Conservation (phyloP, 2,888 invertebrate species). For the Isotomurus palustris region DNA sequence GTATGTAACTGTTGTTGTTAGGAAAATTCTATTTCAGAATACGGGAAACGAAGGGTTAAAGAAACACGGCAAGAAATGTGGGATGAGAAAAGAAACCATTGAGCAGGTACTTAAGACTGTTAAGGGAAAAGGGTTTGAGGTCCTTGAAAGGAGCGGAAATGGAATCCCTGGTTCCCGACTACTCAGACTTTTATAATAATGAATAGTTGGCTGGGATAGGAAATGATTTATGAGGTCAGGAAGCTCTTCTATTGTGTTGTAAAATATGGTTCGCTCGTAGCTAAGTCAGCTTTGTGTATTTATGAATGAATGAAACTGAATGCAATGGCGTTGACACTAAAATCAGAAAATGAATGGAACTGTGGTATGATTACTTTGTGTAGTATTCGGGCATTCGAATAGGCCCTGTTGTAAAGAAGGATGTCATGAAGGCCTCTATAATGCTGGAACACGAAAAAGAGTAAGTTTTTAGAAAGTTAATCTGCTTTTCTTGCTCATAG, state of each 20-base stretch:
- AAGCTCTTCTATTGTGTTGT: slow-evolving; percentile 4
- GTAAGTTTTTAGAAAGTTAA: slow-evolving; percentile 60
- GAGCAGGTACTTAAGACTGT: no score
- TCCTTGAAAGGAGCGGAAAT: slow-evolving; percentile 32
- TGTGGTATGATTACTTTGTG: slow-evolving; percentile 50
- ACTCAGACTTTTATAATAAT: slow-evolving; percentile 1
- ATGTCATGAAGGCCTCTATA: slow-evolving; percentile 99
- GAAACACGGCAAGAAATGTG: no score
- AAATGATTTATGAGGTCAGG: slow-evolving; percentile 24
- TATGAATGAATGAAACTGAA: background rate
- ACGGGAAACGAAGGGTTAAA: no score
- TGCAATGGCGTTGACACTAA: background rate
- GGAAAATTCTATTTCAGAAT: no score
- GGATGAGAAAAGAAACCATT: no score
- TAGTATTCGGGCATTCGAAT: slow-evolving; percentile 97
- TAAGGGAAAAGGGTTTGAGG: no score
- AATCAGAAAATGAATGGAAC: background rate
- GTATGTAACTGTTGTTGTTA: no score
- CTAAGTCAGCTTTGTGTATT: slow-evolving; percentile 9
- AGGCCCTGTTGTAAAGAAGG: slow-evolving; percentile 97
- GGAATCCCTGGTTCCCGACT: slow-evolving; percentile 11
- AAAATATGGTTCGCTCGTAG: no score
- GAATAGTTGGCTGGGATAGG: slow-evolving; percentile 2
- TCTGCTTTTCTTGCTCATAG: no score
- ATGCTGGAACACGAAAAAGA: slow-evolving; percentile 98